Evolutionary conservation across 1,140 invertebrate genomes (phyloP), one percentile per base, ranked within the genome.

Genomic region (Lanistes nyassanus): DNA sequence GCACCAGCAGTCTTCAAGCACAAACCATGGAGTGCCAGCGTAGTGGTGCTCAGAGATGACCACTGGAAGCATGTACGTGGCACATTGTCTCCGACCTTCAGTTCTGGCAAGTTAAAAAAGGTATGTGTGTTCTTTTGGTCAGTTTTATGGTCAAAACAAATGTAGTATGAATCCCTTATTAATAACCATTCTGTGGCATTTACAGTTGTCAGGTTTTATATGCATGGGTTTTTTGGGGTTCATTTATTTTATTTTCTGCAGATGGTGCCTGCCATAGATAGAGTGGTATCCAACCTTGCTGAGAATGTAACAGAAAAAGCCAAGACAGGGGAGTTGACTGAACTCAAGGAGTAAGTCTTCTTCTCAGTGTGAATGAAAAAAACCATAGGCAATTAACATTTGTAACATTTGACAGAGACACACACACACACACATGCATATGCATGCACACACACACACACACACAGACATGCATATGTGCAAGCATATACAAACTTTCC

Each of bases 51-150:
- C 7, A 64, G 65, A 36, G 75, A 69, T 65, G 74, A 80, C 51
- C 75, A 72, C 55, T 92, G 92, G 92, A 92, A 90, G 82, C 80
- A 88, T 9, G 53, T 91, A 21, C 82, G 92, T 47, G 81, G 85
- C 36, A 91, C 92, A 65, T 76, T 92, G 55, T 90, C 89, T 2
- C 91, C 92, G 5, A 87, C 91, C 11, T 93, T 92, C 82, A 90
- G 91, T 1, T 83, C 89, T 5, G 87, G 88, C 0, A 92, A 92
- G 85, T 87, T 93, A 56, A 91, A 89, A 82, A 85, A 87, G 21
- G 92, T 92, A 72, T 69, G 64, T 60, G 26, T 34, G 13, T 5
- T 13, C 29, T 53, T 51, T 55, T 5, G 37, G 5, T 0, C 47
- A 42, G 36, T 21, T 36, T 42, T 23, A 36, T 66, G n/a, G n/a